phyloP scores from a whole-genome alignment of 2,113 vertebrate species.

The Eretmochelys imbricata region DNA sequence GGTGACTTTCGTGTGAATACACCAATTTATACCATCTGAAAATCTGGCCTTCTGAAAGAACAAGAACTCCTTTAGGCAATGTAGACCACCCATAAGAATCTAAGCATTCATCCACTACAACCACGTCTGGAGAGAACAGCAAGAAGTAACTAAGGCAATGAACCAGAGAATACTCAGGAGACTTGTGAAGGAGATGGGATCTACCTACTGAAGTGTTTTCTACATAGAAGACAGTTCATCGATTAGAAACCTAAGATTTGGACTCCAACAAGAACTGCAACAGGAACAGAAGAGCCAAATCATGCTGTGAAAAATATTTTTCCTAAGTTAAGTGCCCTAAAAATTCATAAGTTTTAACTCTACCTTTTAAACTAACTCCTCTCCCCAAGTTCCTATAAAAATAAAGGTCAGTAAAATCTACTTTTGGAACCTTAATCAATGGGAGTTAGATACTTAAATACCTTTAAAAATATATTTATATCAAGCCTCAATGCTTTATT shows the following conservation, averaged over 20 bases:
- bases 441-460: not conserved
- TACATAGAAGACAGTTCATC: not conserved
- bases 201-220: not conserved
- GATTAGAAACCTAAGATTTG: not conserved
- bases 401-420: not conserved
- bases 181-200: not conserved
- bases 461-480: not conserved
- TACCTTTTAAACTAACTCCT: not conserved
- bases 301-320: not conserved
- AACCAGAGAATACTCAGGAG: not conserved
- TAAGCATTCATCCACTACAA: not conserved
- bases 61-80: not conserved
- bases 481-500: not conserved
- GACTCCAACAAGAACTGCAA: not conserved
- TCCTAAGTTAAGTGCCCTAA: not conserved
- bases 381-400: not conserved
- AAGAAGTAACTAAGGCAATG: not conserved
- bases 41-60: not conserved
- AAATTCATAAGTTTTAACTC: not conserved
- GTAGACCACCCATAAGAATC: not conserved
- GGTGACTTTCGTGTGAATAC: not conserved
- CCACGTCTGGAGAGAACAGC: not conserved
- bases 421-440: not conserved
- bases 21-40: not conserved
- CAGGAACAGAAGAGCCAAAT: not conserved